Conservation (phyloP, 23 tunicate genomes). For the Clavelina lepadiformis region DNA sequence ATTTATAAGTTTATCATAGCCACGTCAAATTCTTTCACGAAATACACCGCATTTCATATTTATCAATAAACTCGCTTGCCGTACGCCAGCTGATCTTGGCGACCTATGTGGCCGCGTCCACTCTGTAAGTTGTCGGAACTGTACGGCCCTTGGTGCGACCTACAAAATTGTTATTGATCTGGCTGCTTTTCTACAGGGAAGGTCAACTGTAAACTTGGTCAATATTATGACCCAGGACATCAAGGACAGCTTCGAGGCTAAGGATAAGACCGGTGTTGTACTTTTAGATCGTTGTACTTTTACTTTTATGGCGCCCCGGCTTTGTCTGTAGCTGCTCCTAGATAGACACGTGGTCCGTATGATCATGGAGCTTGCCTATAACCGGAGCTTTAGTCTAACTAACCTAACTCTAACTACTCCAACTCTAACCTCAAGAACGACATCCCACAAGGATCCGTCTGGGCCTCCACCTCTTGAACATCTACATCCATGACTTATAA, state of each 20-base stretch:
- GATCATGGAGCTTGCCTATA: slow-evolving; percentile 1
- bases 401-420: too few species aligned
- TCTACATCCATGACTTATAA: slow-evolving; percentile 2
- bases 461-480: slow-evolving; percentile 4
- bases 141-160: too few species aligned
- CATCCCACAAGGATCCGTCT: background rate
- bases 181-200: slow-evolving; percentile 8
- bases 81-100: too few species aligned
- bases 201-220: slow-evolving; percentile 9
- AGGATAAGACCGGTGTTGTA: slow-evolving; percentile 14
- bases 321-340: too few species aligned
- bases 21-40: too few species aligned
- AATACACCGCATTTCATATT: too few species aligned
- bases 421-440: slow-evolving; percentile 10
- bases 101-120: too few species aligned
- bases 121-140: too few species aligned
- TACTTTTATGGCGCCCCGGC: too few species aligned
- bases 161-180: too few species aligned
- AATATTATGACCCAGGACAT: slow-evolving; percentile 6
- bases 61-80: too few species aligned
- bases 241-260: slow-evolving; percentile 9
- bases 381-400: slow-evolving; percentile 1
- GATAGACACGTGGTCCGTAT: background rate
- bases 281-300: slow-evolving; percentile 3
- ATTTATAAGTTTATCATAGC: too few species aligned